Conservation (phyloP, 2,797 vertebrate species). For the Apodemus agrarius region DNA sequence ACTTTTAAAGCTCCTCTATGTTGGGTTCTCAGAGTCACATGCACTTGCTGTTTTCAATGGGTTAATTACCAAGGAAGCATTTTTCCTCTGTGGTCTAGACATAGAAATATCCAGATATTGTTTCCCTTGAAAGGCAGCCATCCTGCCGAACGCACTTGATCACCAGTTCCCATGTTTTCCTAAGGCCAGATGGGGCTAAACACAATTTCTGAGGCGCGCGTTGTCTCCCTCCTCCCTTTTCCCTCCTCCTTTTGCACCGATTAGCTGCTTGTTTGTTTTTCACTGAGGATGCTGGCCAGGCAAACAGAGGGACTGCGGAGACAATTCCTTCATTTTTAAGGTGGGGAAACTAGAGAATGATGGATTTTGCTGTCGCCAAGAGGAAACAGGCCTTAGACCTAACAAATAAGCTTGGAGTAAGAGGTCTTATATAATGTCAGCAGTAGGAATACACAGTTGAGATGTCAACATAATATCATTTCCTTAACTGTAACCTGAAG, state of each 20-base stretch:
- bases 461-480: slow-evolving; percentile 66
- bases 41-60: slow-evolving; percentile 83
- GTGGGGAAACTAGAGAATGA: slow-evolving; percentile 84
- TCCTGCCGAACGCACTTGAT: slow-evolving; percentile 86
- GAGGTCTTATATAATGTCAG: slow-evolving; percentile 85
- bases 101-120: slow-evolving; percentile 91
- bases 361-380: slow-evolving; percentile 83
- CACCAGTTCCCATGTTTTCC: slow-evolving; percentile 88
- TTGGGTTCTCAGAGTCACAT: slow-evolving; percentile 66
- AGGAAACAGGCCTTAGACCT: slow-evolving; percentile 84
- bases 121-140: slow-evolving; percentile 91
- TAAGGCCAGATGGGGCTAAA: slow-evolving; percentile 89
- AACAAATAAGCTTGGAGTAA: slow-evolving; percentile 82
- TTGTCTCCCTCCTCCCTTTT: slow-evolving; percentile 77
- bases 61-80: slow-evolving; percentile 89
- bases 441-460: slow-evolving; percentile 57
- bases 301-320: slow-evolving; percentile 77
- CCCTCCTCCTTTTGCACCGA: slow-evolving; percentile 79
- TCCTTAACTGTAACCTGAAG: slow-evolving; percentile 55
- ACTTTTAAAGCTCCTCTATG: slow-evolving; percentile 8
- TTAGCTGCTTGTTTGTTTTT: slow-evolving; percentile 88
- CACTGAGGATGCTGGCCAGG: slow-evolving; percentile 84
- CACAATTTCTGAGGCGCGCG: slow-evolving; percentile 85
- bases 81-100: slow-evolving; percentile 92
- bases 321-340: slow-evolving; percentile 82